Base-by-base conservation (phyloP, 2,888 invertebrate genomes). In the Eutolmus rufibarbis region DNA sequence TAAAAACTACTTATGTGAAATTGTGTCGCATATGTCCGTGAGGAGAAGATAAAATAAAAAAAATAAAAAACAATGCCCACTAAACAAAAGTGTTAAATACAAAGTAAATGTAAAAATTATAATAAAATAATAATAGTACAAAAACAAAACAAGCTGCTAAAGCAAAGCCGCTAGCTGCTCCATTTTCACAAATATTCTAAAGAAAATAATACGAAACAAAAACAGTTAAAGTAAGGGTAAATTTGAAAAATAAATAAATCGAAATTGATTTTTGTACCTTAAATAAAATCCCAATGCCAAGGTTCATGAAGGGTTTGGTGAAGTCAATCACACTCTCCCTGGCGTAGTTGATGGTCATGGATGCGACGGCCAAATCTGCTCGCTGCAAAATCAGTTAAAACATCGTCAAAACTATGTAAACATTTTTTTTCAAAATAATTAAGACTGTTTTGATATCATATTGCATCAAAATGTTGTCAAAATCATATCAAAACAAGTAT, bases 311-410 rank as follows among this genome's bases (percentile, higher is more conserved):
- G 0, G 99, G 99, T 91, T 98, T 98, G 0, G 99, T 99, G 93
- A 99, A 99, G 93, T 99, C 99, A 88, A 99, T 98, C 96, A 92
- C 92, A 89, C 92, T 92, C 92, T 98, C 98, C 23, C 99, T 93
- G 0, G 98, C 98, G 92, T 98, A 99, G 93, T 98, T 99, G 90
- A 99, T 99, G 2, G 99, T 99, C 96, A 99, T 97, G 0, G 99
- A 98, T 0, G 98, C 98, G 0, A 99, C 98, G 0, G 98, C 99
- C 89, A 99, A 94, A 92, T 99, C 99, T 0, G 98, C 98, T 93
- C 97, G 96, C 98, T 97, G 93, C 0, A 93, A 93, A 88, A 90
- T 89, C 88, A 88, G n/a, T 51, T 16, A 34, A 34, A 7, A 34
- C 7, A 34, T 7, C 51, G 5, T 16, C 16, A n/a, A 51, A 51